Percentiles rank a stretch among this genome's conserved stretches.
These are phyloP conservation scores for Globia sparganii DNA, from an alignment of 2,888 invertebrate genomes.

Conservation along the genomic window DNA sequence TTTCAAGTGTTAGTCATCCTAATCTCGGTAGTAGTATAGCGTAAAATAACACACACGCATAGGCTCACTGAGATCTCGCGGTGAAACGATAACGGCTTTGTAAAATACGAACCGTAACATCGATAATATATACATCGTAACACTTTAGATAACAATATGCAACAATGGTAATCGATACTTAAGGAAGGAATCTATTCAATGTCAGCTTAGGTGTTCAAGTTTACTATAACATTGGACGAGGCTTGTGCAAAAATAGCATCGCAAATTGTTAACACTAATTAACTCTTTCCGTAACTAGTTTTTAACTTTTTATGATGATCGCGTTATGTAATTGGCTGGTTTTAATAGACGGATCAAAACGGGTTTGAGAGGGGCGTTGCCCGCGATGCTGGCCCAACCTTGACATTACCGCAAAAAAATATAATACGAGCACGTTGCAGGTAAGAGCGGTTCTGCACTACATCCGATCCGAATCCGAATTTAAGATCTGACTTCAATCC, in stretches of 20 bases:
- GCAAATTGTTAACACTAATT: constrained; percentile 60
- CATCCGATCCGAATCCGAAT: too few relatives aligned
- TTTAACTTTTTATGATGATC: constrained; percentile 51
- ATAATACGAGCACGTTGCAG: constrained; percentile 7
- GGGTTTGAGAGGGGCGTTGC: constrained; percentile 59
- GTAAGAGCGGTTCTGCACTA: too few relatives aligned
- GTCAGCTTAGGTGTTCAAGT: constrained; percentile 66
- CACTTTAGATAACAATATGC: constrained; percentile 56
- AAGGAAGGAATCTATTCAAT: constrained; percentile 72
- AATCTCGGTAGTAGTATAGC: constrained; percentile 13
- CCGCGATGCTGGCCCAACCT: constrained; percentile 39
- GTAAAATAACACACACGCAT: constrained; percentile 21
- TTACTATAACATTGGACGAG: constrained; percentile 58
- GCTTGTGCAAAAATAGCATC: constrained; percentile 47
- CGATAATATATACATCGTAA: constrained; percentile 53
- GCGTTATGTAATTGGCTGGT: constrained; percentile 58
- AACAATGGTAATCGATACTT: constrained; percentile 79
- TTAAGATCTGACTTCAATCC: too few relatives aligned
- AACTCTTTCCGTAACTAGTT: constrained; percentile 62
- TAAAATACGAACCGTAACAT: constrained; percentile 48
- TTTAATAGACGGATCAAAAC: constrained; percentile 45
- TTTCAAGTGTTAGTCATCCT: constrained; percentile 1
- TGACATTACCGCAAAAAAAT: constrained; percentile 37
- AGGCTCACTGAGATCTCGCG: constrained; percentile 39
- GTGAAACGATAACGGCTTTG: constrained; percentile 50